Base-by-base conservation (phyloP, 1,140 invertebrate genomes). In the Eumeta japonica region DNA sequence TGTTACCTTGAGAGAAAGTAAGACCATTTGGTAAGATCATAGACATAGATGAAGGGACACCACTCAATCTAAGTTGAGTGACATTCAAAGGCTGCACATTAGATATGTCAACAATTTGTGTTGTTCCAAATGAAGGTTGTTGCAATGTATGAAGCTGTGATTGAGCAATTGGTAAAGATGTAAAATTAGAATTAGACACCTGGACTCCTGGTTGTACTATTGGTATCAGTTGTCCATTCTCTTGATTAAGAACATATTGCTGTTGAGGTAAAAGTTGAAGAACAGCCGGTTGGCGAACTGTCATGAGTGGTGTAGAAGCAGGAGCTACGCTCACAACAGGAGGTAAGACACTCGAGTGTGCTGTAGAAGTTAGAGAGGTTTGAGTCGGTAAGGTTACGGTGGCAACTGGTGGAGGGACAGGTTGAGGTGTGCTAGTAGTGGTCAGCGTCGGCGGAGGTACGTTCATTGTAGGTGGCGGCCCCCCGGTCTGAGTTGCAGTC, bases 11-110 rank as follows among this genome's bases (percentile, higher is more conserved):
- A 3, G 66, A 64, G 36, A 74, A 62, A 28, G 57, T 52, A 2
- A 68, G 34, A 0, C 68, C 64, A 48, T 74, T 74, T 0, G 64
- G 68, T 14, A 74, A 45, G 35, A 74, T 65, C 68, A 73, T 73
- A 28, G 68, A 71, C 68, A 74, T 71, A 7, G 68, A 71, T 37
- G 66, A 68, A n/a, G 68, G 68, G 3, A 70, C 68, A n/a, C 68
- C 68, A 55, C 68, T 73, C 15, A 73, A 33, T 11, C 68, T 33
- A 15, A 73, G 45, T 30, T 71, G 68, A 10, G 66, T 73, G 0
- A 70, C 64, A 51, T 73, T 73, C 2, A 71, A 58, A 1, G 68
- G 68, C 35, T 73, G 68, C 62, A 73, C 65, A 34, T 50, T 65
- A 13, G 68, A 65, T 43, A 73, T 52, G 49, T 73, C 68, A 11